These are phyloP conservation scores for human DNA, from an alignment of 2,113 vertebrate genomes.

Conservation along the genomic window DNA sequence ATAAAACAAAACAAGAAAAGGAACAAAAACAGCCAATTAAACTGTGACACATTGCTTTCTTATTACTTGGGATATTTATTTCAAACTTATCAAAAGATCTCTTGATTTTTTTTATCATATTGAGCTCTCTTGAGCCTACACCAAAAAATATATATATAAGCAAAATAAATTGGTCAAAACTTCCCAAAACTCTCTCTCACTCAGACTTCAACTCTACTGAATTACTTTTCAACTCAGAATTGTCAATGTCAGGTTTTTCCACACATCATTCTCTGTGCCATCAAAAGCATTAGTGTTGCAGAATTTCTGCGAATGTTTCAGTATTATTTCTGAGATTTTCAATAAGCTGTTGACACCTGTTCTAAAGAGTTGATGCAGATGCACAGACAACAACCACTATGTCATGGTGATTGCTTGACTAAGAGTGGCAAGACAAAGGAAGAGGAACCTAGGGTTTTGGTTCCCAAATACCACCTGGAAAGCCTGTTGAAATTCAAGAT, in stretches of 20 bases:
- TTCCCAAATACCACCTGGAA: background rate
- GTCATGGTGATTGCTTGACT: background rate
- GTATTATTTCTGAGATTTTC: background rate
- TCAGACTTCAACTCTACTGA: background rate
- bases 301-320: background rate
- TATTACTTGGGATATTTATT: background rate
- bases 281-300: background rate
- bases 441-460: background rate
- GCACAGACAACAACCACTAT: background rate
- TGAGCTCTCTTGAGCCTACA: background rate
- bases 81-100: background rate
- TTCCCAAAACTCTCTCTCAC: background rate
- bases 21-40: background rate
- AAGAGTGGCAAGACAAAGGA: background rate
- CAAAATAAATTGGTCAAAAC: background rate
- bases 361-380: background rate
- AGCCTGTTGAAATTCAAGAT: background rate
- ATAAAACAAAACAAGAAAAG: background rate
- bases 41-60: background rate
- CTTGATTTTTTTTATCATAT: background rate
- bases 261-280: background rate
- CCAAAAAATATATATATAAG: background rate
- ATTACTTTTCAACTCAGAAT: background rate
- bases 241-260: background rate
- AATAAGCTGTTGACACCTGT: background rate